Evolutionary conservation across 2,888 invertebrate species (phyloP).

Genomic region (Archips xylosteana): DNA sequence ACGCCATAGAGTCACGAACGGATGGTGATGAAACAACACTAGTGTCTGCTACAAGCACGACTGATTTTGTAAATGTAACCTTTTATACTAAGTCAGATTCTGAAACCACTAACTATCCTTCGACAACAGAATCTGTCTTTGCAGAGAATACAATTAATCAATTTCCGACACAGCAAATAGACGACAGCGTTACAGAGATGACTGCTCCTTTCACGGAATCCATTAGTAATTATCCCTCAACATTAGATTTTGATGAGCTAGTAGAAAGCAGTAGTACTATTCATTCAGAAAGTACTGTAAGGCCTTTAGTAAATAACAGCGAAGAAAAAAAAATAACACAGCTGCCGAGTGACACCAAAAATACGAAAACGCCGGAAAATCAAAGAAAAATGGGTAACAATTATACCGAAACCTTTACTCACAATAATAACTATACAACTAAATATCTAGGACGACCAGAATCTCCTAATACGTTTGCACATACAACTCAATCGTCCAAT

Average conservation of each 20-base stretch:
- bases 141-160: conserved; percentile 28
- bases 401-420: conserved; percentile 53
- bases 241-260: conserved; percentile 63
- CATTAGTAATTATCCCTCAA: conserved; percentile 50
- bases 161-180: conserved; percentile 40
- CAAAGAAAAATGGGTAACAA: conserved; percentile 74
- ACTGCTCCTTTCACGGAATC: conserved; percentile 48
- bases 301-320: conserved; percentile 58
- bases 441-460: conserved; percentile 18
- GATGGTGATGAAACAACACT: conserved; percentile 11
- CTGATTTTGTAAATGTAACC: not conserved
- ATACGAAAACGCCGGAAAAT: conserved; percentile 77
- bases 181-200: conserved; percentile 47
- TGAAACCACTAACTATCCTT: not conserved
- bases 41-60: not conserved
- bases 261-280: conserved; percentile 72
- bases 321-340: conserved; percentile 57
- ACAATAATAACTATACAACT: conserved; percentile 23
- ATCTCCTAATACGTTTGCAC: not conserved
- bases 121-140: conserved; percentile 11
- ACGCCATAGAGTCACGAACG: conserved; percentile 7
- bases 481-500: not conserved
- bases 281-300: conserved; percentile 69
- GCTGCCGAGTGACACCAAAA: conserved; percentile 67
- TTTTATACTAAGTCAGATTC: not conserved